phyloP scores from a whole-genome alignment of 2,888 invertebrate genomes.

The Drosophila pegasa region DNA sequence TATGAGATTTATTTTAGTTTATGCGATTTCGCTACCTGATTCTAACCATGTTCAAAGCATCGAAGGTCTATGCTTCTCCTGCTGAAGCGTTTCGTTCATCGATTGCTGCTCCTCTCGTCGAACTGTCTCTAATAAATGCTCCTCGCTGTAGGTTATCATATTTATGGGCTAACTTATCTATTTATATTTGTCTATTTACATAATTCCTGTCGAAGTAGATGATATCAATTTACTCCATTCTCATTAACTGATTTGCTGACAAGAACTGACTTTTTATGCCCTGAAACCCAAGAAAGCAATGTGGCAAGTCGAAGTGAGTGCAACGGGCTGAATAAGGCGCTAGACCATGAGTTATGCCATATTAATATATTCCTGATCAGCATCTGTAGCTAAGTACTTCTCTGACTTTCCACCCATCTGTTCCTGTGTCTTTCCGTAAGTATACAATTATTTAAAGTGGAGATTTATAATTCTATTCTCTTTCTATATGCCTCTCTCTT shows the following conservation, averaged over 20 bases:
- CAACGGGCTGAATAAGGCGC: too few relatives aligned
- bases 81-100: constrained; percentile 27
- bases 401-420: too few relatives aligned
- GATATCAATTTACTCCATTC: neutral
- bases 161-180: constrained; percentile 27
- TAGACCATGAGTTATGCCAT: neutral
- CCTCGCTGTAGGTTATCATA: constrained; percentile 31
- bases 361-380: neutral
- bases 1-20: constrained; percentile 80
- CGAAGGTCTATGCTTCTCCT: constrained; percentile 51
- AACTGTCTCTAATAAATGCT: constrained; percentile 23
- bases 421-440: too few relatives aligned
- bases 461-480: too few relatives aligned
- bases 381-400: too few relatives aligned
- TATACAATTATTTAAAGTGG: too few relatives aligned
- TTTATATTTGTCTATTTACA: constrained; percentile 9
- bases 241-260: constrained; percentile 4
- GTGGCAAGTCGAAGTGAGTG: too few relatives aligned
- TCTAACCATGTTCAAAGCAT: constrained; percentile 48
- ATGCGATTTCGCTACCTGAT: constrained; percentile 75
- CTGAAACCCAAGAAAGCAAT: neutral
- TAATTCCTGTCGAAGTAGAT: neutral
- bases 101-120: constrained; percentile 58
- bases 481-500: too few relatives aligned
- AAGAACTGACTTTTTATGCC: neutral